A percentile compares a stretch with the other conserved stretches of the same genome.
phyloP scores from a whole-genome alignment of 2,113 vertebrate genomes.

The Actenoides hombroni region DNA sequence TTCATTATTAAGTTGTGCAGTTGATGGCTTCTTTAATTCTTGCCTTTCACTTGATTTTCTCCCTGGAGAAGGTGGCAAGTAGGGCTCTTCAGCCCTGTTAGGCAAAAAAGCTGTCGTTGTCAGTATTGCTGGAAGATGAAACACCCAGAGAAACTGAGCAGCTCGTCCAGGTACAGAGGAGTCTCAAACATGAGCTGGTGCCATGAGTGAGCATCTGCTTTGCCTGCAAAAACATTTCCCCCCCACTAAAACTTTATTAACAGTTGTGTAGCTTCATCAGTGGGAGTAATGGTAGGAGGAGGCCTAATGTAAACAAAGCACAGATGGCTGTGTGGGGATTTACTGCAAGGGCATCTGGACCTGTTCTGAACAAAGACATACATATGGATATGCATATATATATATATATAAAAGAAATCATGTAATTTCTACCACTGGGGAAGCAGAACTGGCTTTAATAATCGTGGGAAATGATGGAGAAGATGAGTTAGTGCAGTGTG shows the following conservation, averaged over 20 bases:
- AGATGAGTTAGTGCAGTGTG: not conserved
- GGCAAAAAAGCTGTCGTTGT: not conserved
- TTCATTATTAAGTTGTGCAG: not conserved
- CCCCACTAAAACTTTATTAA: conserved; percentile 7
- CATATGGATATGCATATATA: fast-evolving
- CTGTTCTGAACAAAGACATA: not conserved
- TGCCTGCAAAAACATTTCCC: not conserved
- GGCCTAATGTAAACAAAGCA: conserved; percentile 7
- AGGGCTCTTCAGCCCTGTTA: not conserved
- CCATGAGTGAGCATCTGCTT: not conserved
- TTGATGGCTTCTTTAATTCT: not conserved
- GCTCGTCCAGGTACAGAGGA: not conserved
- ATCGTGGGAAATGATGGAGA: not conserved
- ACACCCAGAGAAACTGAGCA: not conserved
- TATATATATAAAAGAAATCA: not conserved
- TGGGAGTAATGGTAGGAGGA: not conserved
- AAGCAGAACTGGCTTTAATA: not conserved
- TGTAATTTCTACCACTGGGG: not conserved
- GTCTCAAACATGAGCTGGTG: not conserved
- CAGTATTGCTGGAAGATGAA: not conserved
- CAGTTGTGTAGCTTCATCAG: not conserved
- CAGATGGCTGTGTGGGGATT: conserved; percentile 6
- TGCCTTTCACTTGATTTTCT: not conserved
- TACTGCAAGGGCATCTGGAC: not conserved
- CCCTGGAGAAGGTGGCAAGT: not conserved